Evolutionary conservation across 1,140 invertebrate genomes (phyloP).

Genomic region (Aricia agestis): DNA sequence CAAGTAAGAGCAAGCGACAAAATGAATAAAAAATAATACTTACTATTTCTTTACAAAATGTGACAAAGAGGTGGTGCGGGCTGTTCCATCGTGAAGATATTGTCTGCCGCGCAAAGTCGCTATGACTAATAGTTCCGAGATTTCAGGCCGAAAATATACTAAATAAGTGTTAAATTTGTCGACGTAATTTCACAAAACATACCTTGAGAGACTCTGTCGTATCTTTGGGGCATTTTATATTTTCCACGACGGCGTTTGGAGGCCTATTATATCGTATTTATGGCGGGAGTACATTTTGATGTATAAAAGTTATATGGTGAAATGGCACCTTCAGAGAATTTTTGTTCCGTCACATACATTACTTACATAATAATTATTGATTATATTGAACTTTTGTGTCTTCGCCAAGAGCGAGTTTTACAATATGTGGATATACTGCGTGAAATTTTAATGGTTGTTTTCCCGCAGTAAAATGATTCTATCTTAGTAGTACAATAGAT

Average conservation of each 20-base stretch:
- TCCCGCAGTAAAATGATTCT: no score
- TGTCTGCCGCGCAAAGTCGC: conserved; percentile 57
- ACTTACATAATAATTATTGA: no score
- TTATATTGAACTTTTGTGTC: no score
- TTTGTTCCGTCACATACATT: no score
- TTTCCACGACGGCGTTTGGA: background rate
- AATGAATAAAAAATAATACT: conserved; percentile 54
- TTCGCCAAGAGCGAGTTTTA: no score
- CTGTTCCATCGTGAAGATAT: conserved; percentile 59
- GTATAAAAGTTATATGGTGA: no score
- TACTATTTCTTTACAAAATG: conserved; percentile 60
- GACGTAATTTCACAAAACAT: conserved; percentile 21
- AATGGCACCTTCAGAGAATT: no score
- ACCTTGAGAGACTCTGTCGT: background rate
- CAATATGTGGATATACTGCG: no score
- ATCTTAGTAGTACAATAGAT: no score
- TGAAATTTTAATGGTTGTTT: no score
- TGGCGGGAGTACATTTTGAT: no score
- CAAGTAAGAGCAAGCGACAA: conserved; percentile 45
- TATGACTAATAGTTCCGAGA: conserved; percentile 53
- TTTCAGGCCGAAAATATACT: conserved; percentile 44
- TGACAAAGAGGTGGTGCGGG: conserved; percentile 63
- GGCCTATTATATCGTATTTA: background rate
- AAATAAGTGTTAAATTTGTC: conserved; percentile 45
- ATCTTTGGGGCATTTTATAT: conserved; percentile 10